phyloP scores from a whole-genome alignment of 2,113 vertebrate genomes.

The Pao palembangensis region DNA sequence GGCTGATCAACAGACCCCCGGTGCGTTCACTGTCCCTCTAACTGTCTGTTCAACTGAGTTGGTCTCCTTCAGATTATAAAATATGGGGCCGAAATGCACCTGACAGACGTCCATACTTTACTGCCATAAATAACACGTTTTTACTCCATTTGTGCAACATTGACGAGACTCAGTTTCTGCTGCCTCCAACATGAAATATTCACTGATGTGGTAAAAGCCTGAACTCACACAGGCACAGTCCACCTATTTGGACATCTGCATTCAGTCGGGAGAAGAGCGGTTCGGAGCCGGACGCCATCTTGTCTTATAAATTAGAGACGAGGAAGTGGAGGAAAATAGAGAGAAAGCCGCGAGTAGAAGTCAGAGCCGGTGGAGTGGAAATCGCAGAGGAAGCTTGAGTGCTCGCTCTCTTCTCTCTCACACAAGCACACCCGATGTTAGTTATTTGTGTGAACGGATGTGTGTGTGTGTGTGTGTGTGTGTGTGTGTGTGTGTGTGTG shows the following conservation, averaged over 20 bases:
- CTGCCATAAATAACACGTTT: neutral
- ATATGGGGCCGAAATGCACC: no score
- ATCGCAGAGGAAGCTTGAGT: slow-evolving; percentile 45
- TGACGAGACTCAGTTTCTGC: slow-evolving; percentile 9
- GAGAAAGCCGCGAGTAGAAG: slow-evolving; percentile 53
- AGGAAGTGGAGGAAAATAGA: slow-evolving; percentile 52
- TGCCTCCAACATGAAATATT: slow-evolving; percentile 69
- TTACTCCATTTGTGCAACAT: neutral
- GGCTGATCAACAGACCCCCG: slow-evolving; percentile 90
- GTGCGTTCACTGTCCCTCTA: slow-evolving; percentile 54
- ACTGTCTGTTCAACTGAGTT: neutral
- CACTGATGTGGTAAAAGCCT: slow-evolving; percentile 56
- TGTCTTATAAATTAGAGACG: slow-evolving; percentile 61
- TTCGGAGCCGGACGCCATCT: slow-evolving; percentile 39
- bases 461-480: neutral
- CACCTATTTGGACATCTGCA: no score
- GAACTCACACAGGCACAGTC: slow-evolving; percentile 12
- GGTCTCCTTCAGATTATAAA: no score
- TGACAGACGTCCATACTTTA: no score
- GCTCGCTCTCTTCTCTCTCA: slow-evolving; percentile 28
- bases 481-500: neutral
- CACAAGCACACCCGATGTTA: slow-evolving; percentile 4
- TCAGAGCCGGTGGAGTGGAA: slow-evolving; percentile 57
- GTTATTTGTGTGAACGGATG: slow-evolving; percentile 3
- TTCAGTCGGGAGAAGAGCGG: neutral